Conservation (phyloP, 2,797 vertebrate species). For the Myioborus miniatus region DNA sequence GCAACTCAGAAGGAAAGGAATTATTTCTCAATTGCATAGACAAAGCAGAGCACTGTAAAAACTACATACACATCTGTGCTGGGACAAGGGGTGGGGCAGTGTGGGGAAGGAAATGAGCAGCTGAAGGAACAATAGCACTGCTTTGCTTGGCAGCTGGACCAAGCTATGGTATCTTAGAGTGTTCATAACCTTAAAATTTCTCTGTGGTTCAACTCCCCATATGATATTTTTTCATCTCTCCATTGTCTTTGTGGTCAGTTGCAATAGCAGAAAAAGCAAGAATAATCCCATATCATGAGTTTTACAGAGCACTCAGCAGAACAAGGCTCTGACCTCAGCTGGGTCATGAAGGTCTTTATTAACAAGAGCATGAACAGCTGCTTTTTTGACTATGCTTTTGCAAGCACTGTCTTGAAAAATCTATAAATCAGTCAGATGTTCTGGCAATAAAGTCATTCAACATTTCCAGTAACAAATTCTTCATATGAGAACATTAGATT, state of each 20-base stretch:
- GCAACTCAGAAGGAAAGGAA: neutral
- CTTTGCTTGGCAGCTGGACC: conserved; percentile 54
- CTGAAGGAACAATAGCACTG: conserved; percentile 34
- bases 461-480: conserved; percentile 38
- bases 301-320: conserved; percentile 18
- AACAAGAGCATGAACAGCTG: conserved; percentile 48
- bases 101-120: conserved; percentile 27
- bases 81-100: neutral
- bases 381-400: conserved; percentile 35
- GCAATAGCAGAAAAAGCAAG: conserved; percentile 27
- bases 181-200: conserved; percentile 27
- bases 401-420: conserved; percentile 16
- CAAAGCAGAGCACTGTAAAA: neutral
- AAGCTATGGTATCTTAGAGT: neutral
- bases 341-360: conserved; percentile 53
- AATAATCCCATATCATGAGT: conserved; percentile 27
- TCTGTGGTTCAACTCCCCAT: conserved; percentile 30
- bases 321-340: conserved; percentile 41
- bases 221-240: conserved; percentile 3
- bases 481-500: neutral
- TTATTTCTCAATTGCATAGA: neutral
- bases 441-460: conserved; percentile 14
- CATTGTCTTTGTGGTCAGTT: conserved; percentile 36
- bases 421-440: conserved; percentile 32
- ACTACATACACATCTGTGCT: neutral